Conservation (phyloP, 2,113 vertebrate species). For the Scopus umbretta region DNA sequence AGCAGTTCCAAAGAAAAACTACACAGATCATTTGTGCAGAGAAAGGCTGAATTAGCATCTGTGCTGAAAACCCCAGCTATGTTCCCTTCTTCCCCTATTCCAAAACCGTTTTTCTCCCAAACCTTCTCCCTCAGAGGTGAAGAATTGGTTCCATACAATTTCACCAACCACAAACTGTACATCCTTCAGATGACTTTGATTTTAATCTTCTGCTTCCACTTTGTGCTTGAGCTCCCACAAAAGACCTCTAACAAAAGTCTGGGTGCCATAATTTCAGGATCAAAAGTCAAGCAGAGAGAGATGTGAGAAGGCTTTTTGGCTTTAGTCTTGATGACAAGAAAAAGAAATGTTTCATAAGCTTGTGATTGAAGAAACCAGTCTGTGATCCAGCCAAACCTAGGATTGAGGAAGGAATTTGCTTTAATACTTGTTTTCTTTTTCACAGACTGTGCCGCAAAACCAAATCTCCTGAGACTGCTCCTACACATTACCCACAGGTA, state of each 20-base stretch:
- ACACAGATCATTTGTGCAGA: not conserved
- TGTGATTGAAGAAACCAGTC: not conserved
- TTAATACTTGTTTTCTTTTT: not conserved
- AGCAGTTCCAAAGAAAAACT: not conserved
- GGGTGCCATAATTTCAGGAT: not conserved
- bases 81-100: not conserved
- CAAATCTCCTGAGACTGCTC: not conserved
- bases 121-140: not conserved
- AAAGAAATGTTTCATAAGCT: not conserved
- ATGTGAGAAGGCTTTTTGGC: not conserved
- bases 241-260: not conserved
- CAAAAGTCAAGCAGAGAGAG: not conserved
- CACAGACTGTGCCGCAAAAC: not conserved
- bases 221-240: not conserved
- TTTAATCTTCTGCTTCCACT: not conserved
- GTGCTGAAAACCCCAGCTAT: not conserved
- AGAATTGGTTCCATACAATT: not conserved
- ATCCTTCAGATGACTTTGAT: not conserved
- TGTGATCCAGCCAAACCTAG: not conserved
- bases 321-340: not conserved
- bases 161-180: not conserved
- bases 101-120: not conserved
- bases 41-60: not conserved
- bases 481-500: conserved; percentile 19
- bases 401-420: not conserved